These are phyloP conservation scores for Nezara viridula DNA, from an alignment of 2,888 invertebrate genomes.

Conservation along the genomic window DNA sequence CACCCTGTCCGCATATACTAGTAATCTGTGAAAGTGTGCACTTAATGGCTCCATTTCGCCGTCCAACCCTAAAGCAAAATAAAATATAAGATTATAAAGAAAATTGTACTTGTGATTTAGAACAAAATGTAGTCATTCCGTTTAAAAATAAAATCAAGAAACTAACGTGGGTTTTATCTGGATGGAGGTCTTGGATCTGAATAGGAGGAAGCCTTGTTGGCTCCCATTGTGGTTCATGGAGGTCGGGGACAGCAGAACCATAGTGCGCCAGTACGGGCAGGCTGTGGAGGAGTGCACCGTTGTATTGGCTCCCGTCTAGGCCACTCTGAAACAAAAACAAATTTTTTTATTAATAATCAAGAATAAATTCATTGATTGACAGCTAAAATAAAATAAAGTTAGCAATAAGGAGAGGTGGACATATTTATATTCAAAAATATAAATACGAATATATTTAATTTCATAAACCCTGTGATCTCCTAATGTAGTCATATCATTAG, in stretches of 20 bases:
- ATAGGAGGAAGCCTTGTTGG: conserved; percentile 50
- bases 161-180: conserved; percentile 64
- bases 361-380: too few species aligned
- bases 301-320: conserved; percentile 63
- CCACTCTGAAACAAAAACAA: conserved; percentile 60
- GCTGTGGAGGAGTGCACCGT: conserved; percentile 64
- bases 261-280: conserved; percentile 63
- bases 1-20: conserved; percentile 48
- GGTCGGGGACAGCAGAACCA: conserved; percentile 49
- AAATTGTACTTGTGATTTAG: too few species aligned
- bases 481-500: too few species aligned
- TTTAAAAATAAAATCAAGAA: not conserved
- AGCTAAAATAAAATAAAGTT: too few species aligned
- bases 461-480: too few species aligned
- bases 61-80: conserved; percentile 71
- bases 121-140: too few species aligned
- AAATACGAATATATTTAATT: too few species aligned
- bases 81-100: not conserved
- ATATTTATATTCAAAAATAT: too few species aligned
- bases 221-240: conserved; percentile 58
- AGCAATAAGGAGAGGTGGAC: too few species aligned
- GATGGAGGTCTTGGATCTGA: conserved; percentile 62
- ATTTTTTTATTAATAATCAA: too few species aligned
- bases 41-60: conserved; percentile 70
- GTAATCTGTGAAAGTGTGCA: not conserved